phyloP scores from a whole-genome alignment of 2,888 invertebrate genomes.

The Chaitophorus viminalis region DNA sequence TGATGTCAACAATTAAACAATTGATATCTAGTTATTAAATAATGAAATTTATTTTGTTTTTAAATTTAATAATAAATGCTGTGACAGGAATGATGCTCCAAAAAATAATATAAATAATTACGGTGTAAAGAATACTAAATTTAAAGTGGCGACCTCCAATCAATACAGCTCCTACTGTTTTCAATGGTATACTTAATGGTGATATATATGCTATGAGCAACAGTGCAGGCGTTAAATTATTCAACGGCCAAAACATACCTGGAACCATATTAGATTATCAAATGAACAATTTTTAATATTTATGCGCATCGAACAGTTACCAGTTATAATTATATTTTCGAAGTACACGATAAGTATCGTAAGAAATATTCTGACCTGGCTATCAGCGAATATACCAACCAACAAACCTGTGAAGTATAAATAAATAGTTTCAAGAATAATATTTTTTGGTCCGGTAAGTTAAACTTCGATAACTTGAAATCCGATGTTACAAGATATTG shows the following conservation, averaged over 20 bases:
- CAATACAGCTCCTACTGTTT: not conserved
- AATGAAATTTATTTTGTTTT: conserved; percentile 18
- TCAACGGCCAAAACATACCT: conserved; percentile 42
- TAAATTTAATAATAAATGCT: not conserved
- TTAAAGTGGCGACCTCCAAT: not conserved
- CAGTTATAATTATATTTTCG: conserved; percentile 10
- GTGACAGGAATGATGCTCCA: conserved; percentile 23
- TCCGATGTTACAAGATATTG: not conserved
- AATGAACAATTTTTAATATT: not conserved
- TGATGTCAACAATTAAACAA: too few relatives aligned
- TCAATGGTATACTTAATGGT: conserved; percentile 1
- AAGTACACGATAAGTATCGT: not conserved
- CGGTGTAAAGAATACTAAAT: not conserved
- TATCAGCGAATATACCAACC: conserved; percentile 8
- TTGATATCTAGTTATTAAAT: not conserved
- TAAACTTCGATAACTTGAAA: not conserved
- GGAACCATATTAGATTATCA: conserved; percentile 21
- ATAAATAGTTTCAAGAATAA: not conserved
- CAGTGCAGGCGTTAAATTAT: not conserved
- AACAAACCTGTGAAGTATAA: conserved; percentile 32
- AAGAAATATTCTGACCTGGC: not conserved
- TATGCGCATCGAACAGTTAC: not conserved
- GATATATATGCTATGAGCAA: not conserved
- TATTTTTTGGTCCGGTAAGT: not conserved
- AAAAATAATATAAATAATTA: not conserved